Conservation (phyloP, 2,888 invertebrate genomes). For the Anaspis maculata region DNA sequence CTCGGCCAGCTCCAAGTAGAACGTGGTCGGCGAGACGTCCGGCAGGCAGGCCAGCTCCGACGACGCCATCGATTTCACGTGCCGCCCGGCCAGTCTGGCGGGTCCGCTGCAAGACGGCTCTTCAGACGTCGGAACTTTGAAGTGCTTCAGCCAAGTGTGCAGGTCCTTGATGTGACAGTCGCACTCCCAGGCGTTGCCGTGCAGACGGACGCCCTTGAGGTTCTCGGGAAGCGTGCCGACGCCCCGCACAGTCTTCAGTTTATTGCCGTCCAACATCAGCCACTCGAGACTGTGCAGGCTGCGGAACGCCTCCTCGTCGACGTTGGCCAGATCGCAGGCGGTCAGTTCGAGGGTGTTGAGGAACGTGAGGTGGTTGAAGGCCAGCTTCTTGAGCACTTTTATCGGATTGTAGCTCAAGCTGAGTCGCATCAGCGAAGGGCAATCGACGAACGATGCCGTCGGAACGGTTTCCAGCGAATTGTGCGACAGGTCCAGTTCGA, state of each 20-base stretch:
- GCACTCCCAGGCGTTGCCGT: conserved; percentile 84
- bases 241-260: conserved; percentile 64
- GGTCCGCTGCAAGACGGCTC: conserved; percentile 75
- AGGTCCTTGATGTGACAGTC: conserved; percentile 75
- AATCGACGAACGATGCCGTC: conserved; percentile 67
- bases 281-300: conserved; percentile 76
- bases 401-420: conserved; percentile 77
- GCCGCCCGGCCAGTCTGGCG: conserved; percentile 54
- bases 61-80: conserved; percentile 56
- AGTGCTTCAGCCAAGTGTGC: conserved; percentile 68
- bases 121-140: conserved; percentile 66
- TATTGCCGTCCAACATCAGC: conserved; percentile 76
- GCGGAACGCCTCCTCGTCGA: conserved; percentile 73
- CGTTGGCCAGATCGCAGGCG: conserved; percentile 66
- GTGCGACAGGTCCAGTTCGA: conserved; percentile 79
- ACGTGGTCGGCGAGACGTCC: conserved; percentile 64
- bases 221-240: conserved; percentile 64
- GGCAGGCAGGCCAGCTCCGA: conserved; percentile 76
- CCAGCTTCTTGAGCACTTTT: conserved; percentile 57
- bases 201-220: conserved; percentile 66
- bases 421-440: conserved; percentile 74
- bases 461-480: conserved; percentile 74
- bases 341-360: conserved; percentile 68
- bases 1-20: conserved; percentile 68
- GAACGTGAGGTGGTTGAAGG: conserved; percentile 66